phyloP scores from a whole-genome alignment of 1,140 invertebrate genomes.

The Habropoda laboriosa region DNA sequence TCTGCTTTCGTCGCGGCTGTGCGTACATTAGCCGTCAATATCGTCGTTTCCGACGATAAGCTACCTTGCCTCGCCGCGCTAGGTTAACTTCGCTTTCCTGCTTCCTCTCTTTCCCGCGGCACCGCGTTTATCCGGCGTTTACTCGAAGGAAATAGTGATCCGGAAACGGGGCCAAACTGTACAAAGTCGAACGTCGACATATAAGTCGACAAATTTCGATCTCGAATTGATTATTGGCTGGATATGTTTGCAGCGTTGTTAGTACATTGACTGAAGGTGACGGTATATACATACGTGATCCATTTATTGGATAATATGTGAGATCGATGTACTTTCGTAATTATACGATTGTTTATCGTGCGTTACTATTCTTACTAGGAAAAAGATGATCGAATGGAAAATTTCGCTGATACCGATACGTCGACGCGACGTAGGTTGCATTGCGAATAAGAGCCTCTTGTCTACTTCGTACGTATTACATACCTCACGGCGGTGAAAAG shows the following conservation, averaged over 20 bases:
- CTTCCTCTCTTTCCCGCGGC: background rate
- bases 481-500: conserved; percentile 59
- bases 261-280: background rate
- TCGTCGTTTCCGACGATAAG: conserved; percentile 38
- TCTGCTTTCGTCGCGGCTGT: conserved; percentile 43
- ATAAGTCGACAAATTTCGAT: background rate
- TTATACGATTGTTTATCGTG: background rate
- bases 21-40: conserved; percentile 46
- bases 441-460: conserved; percentile 40
- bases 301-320: background rate
- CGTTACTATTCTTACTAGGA: background rate
- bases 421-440: conserved; percentile 3
- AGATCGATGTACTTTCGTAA: background rate
- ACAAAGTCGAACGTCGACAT: too few relatives aligned
- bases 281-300: too few relatives aligned
- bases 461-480: conserved; percentile 41
- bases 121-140: background rate
- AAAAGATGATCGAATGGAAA: conserved; percentile 2
- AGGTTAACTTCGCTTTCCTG: background rate
- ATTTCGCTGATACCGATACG: conserved; percentile 31
- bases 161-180: background rate
- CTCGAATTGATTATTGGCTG: background rate
- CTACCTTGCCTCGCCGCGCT: conserved; percentile 34
- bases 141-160: background rate
- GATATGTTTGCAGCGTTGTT: background rate